Evolutionary conservation across 2,797 vertebrate genomes (phyloP).

Genomic region (Tarsius wallacei): DNA sequence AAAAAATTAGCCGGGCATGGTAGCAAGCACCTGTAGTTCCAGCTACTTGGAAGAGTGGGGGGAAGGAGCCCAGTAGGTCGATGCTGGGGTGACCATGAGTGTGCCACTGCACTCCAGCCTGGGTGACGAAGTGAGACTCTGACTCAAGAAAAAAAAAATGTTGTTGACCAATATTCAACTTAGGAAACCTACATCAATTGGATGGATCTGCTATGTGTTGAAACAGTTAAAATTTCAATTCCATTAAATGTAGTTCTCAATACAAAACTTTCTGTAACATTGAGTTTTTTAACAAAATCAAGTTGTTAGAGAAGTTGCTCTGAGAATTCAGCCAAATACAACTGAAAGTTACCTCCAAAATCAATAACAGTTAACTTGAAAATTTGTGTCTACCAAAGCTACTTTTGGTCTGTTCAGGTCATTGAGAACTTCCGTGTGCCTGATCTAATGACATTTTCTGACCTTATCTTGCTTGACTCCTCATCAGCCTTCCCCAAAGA

Average conservation of each 20-base stretch:
- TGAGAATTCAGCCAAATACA: not conserved
- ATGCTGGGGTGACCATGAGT: no score
- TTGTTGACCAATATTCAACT: not conserved
- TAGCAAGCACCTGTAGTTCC: no score
- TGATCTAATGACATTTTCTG: not conserved
- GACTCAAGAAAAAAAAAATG: not conserved
- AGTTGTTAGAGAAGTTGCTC: not conserved
- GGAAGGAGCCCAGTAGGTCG: no score
- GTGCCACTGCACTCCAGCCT: no score
- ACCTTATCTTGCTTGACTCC: not conserved
- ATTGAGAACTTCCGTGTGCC: not conserved
- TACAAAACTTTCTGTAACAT: not conserved
- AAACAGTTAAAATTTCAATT: not conserved
- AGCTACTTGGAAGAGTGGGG: no score
- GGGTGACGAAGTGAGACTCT: no score
- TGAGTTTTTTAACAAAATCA: not conserved
- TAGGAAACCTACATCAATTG: not conserved
- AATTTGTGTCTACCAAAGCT: not conserved
- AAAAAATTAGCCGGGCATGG: no score
- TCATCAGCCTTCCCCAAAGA: not conserved
- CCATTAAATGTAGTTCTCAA: not conserved
- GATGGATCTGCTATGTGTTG: not conserved
- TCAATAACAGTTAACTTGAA: no score
- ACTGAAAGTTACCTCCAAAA: not conserved
- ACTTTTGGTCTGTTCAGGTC: not conserved